Evolutionary conservation across 2,113 vertebrate genomes (phyloP).

Genomic region (Mus musculus): DNA sequence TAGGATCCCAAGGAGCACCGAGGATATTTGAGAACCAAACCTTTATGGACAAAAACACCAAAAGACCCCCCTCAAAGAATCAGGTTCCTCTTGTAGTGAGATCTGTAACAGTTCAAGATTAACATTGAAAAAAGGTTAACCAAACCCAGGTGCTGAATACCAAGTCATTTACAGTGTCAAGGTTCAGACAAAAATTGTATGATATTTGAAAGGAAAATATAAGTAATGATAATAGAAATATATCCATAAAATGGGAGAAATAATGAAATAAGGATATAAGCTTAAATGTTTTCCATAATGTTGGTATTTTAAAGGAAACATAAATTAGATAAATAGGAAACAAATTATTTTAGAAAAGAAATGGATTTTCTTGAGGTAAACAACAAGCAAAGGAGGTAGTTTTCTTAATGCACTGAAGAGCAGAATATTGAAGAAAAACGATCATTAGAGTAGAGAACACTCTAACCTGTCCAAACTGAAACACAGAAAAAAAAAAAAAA

Average conservation of each 20-base stretch:
- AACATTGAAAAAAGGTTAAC: neutral
- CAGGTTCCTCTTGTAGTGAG: neutral
- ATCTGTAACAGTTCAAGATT: neutral
- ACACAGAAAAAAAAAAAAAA: neutral
- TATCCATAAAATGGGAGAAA: neutral
- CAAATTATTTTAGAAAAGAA: conserved; percentile 13
- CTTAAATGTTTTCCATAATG: conserved; percentile 15
- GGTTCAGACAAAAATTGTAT: neutral
- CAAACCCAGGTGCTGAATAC: neutral
- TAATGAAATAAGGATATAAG: neutral
- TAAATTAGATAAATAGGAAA: neutral
- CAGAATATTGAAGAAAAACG: conserved; percentile 20
- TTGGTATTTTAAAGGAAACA: conserved; percentile 30
- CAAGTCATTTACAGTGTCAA: neutral
- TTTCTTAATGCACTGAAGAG: neutral
- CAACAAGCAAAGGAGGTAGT: neutral
- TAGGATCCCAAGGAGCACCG: neutral
- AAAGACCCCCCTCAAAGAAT: neutral
- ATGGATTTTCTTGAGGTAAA: neutral
- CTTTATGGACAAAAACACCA: neutral
- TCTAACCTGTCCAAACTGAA: neutral
- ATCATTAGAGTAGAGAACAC: neutral
- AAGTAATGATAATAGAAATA: neutral
- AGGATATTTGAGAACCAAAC: neutral
- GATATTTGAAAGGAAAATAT: neutral